A percentile compares a stretch with the other conserved stretches of the same genome.
Conservation (phyloP, 2,797 vertebrate genomes). For the Oryzias dopingdopingensis region DNA sequence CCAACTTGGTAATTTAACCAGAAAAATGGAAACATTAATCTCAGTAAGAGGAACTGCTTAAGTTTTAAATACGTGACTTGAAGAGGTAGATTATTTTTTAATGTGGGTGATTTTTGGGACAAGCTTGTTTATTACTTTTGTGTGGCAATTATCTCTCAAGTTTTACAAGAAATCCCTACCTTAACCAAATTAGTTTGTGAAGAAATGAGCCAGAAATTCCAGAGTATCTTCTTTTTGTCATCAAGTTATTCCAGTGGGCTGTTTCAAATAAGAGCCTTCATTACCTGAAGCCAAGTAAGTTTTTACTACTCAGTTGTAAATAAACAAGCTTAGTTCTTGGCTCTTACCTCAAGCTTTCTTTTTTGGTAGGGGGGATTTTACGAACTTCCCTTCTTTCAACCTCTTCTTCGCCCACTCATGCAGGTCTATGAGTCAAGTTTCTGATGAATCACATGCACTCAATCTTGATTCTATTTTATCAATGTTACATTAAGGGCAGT, state of each 20-base stretch:
- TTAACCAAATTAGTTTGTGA: slow-evolving; percentile 55
- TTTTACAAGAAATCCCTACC: slow-evolving; percentile 43
- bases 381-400: slow-evolving; percentile 43
- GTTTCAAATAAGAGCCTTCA: slow-evolving; percentile 20
- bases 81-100: neutral
- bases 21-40: neutral
- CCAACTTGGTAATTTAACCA: neutral
- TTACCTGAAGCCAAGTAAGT: slow-evolving; percentile 18
- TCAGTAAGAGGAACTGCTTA: no score
- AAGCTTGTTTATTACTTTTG: slow-evolving; percentile 17
- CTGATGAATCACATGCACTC: slow-evolving; percentile 69
- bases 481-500: slow-evolving; percentile 54
- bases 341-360: slow-evolving; percentile 45
- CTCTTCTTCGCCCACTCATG: slow-evolving; percentile 50
- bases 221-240: slow-evolving; percentile 42
- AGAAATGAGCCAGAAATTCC: slow-evolving; percentile 21
- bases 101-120: neutral
- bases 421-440: slow-evolving; percentile 65
- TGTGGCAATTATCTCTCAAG: slow-evolving; percentile 25
- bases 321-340: slow-evolving; percentile 50
- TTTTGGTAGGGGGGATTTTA: slow-evolving; percentile 32
- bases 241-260: slow-evolving; percentile 29
- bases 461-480: slow-evolving; percentile 51
- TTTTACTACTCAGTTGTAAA: slow-evolving; percentile 43
- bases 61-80: neutral